Evolutionary conservation across 2,888 invertebrate genomes (phyloP), one percentile per base, ranked within the genome.

Genomic region (Leuctra nigra): DNA sequence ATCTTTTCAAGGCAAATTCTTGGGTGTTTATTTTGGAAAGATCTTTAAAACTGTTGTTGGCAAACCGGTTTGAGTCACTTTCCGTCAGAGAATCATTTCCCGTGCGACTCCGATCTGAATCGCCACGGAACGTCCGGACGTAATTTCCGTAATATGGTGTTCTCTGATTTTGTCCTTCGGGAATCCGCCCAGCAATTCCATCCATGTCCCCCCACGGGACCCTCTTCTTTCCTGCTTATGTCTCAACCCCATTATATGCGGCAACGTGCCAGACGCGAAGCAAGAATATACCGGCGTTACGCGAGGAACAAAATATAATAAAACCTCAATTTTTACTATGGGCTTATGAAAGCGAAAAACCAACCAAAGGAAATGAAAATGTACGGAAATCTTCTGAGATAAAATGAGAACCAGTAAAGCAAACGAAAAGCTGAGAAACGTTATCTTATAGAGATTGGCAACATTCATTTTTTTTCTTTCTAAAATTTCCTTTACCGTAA

Each of bases 131-230:
- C 22, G 50, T 25, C 24, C 36, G 47, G 48, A 54, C 47, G 57
- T 57, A 57, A 57, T 53, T 50, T 55, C 58, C 55, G 33, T 58
- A 58, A 58, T 54, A 54, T 58, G 55, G 58, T 55, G 58, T 52
- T 54, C 54, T 55, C 48, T 57, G 54, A 57, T 57, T 57, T 54
- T 57, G 13, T 22, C 52, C 35, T 22, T 29, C 29, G 29, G 38
- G 47, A 14, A 33, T 18, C 50, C 7, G 35, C 18, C 48, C 48
- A 48, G 23, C 48, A 48, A 48, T 48, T 20, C 48, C 29, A 25
- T 25, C 48, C 48, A n/a, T 11, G 29, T 2, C 24, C 29, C 48
- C 7, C 14, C 14, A n/a, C 6, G 33, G 48, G 48, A 48, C 7
- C 16, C n/a, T 20, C 48, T 29, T 48, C 48, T 33, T 16, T 25